Percentiles rank a stretch among this genome's conserved stretches.
phyloP scores from a whole-genome alignment of 2,113 vertebrate species.

The Calyptommatus sinebrachiatus region DNA sequence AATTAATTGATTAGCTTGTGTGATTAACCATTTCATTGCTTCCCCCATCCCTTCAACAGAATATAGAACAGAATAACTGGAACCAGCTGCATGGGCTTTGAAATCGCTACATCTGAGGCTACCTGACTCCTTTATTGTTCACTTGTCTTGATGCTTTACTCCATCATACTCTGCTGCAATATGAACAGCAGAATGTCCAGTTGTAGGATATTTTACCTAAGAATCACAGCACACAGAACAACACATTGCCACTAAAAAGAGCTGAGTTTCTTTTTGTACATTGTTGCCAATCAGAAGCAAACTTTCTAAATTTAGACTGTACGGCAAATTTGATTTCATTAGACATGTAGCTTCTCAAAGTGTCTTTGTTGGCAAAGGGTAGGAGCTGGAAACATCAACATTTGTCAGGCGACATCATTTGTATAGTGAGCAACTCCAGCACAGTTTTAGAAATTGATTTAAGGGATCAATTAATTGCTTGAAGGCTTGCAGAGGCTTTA shows the following conservation, averaged over 20 bases:
- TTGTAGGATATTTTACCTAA: neutral
- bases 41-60: neutral
- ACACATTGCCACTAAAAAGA: neutral
- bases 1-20: slow-evolving; percentile 26
- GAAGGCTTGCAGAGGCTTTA: neutral
- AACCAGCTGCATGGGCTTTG: neutral
- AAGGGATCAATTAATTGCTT: slow-evolving; percentile 28
- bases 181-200: too few relatives aligned
- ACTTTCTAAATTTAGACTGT: neutral
- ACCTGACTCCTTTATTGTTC: neutral
- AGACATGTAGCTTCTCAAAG: neutral
- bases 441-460: slow-evolving; percentile 28
- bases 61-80: neutral
- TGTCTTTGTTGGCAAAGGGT: neutral
- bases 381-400: neutral
- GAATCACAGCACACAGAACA: neutral
- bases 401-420: neutral
- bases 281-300: neutral
- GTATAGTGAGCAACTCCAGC: neutral
- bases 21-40: slow-evolving; percentile 28
- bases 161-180: neutral
- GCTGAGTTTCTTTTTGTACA: neutral
- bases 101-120: slow-evolving; percentile 8
- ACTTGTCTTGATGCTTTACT: slow-evolving; percentile 1
- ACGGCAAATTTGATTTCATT: neutral